Evolutionary conservation across 2,797 vertebrate species (phyloP).

Genomic region (Hybognathus amarus): DNA sequence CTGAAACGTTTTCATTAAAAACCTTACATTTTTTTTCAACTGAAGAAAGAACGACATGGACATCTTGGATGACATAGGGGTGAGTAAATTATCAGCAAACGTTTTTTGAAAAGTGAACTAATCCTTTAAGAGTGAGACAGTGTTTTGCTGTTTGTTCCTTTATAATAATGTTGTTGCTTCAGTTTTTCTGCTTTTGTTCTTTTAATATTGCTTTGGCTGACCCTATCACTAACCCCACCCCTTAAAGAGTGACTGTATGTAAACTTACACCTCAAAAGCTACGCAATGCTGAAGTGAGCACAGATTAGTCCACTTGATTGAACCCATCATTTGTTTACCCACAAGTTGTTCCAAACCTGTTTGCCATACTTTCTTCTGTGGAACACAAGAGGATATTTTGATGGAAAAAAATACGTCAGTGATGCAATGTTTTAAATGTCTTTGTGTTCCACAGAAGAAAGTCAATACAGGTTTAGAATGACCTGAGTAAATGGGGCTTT

Average conservation of each 20-base stretch:
- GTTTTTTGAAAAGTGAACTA: too few species aligned
- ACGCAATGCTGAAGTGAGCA: constrained; percentile 68
- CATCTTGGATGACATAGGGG: too few species aligned
- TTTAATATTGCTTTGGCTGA: constrained; percentile 55
- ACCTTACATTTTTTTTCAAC: too few species aligned
- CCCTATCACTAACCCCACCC: constrained; percentile 60
- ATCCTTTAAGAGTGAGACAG: constrained; percentile 59
- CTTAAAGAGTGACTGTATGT: constrained; percentile 27
- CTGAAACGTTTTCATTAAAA: too few species aligned
- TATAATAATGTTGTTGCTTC: constrained; percentile 68
- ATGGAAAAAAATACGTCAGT: neutral
- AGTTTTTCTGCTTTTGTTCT: constrained; percentile 69
- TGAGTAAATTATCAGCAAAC: too few species aligned
- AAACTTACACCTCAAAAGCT: constrained; percentile 47
- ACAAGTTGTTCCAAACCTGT: neutral
- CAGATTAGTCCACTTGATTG: neutral
- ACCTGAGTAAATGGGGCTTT: neutral
- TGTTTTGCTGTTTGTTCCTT: constrained; percentile 57
- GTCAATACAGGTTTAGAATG: neutral
- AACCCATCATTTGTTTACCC: neutral
- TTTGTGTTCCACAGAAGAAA: neutral
- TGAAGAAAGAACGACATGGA: too few species aligned
- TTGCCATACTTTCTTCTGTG: neutral
- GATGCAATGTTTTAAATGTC: neutral
- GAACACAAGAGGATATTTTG: neutral